Base-by-base conservation (phyloP, 2,113 vertebrate genomes). In the Lonchura striata region DNA sequence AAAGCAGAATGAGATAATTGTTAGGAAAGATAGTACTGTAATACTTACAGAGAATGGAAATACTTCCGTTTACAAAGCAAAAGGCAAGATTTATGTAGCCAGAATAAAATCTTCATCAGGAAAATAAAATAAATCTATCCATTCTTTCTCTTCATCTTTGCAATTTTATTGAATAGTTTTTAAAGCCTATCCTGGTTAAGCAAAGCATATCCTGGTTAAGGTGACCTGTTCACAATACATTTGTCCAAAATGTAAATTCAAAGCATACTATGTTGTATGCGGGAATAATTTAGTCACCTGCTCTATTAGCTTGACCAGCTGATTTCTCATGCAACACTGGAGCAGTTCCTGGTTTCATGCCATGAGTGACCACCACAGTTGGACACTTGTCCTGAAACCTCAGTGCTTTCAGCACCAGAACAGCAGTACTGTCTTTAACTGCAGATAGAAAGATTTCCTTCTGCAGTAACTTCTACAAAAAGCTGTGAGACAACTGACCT, bases 1-100 rank as follows among this genome's bases (percentile, higher is more conserved):
- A 95, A 97, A 92, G 20, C n/a, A 89, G 80, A 96, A 96, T 95
- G 94, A 96, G 85, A 96, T 94, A 96, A 97, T 96, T 90, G 72
- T 87, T 90, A 92, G 60, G 69, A 75, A 89, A 71, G 84, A 94
- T 76, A 95, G 85, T 37, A 74, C 42, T 54, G 46, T 53, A 87
- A 92, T 88, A 82, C 56, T 94, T 90, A 57, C 1, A 10, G 63
- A 65, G 30, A 91, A 75, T 68, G 72, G 68, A 74, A 94, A 90
- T 91, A 69, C 31, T 92, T 81, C 56, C 79, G 53, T 4, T 75
- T 90, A 57, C 46, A 92, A 82, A 90, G 52, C 19, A 90, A 95
- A 81, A 94, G 37, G 6, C 28, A 66, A 59, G 22, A 70, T 79
- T 84, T 91, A 70, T 77, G 31, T 16, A 85, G 85, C 63, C 46